Base-by-base conservation (phyloP, 2,888 invertebrate species). In the Phaonia tiefii region DNA sequence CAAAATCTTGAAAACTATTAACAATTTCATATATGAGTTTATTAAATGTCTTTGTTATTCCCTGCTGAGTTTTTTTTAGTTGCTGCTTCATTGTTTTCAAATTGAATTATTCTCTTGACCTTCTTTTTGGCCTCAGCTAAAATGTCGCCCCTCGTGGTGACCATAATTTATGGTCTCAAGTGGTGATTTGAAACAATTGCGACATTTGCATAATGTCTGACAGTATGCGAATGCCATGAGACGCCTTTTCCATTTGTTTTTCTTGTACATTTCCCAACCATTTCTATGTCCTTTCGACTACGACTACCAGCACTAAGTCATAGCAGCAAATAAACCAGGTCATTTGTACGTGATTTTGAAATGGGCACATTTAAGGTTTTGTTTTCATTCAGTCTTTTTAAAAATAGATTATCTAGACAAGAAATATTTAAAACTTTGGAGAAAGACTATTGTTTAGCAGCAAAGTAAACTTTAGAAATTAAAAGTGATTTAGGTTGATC, bases 191-290 rank as follows among this genome's bases (percentile, higher is more conserved):
- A 1, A 42, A 63, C 67, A 56, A 75, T 69, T 42, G 63, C 63
- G 46, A 71, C 51, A 80, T 80, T 80, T 80, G 74, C 80, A 80
- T 80, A 80, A 69, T 42, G 54, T 42, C 39, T 39, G 39, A 39
- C 37, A 22, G 25, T 13, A 25, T 46, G 65, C 65, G 70, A 31
- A 60, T 56, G 31, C 63, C 46, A 42, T 10, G 37, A 63, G 63
- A 42, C 39, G 63, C 15, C 17, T 37, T 60, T 39, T 8, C 15
- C n/a, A n/a, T n/a, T n/a, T n/a, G n/a, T n/a, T n/a, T n/a, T n/a
- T n/a, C n/a, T n/a, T n/a, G n/a, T n/a, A 20, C 22, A 51, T 22
- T 20, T 20, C 11, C 1, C 63, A 63, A 39, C 22, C 20, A 63
- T 63, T 63, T 20, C 20, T 63, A 11, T 54, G 39, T 63, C 31